Percentiles rank a stretch among this genome's conserved stretches.
These are phyloP conservation scores for Orussus abietinus DNA, from an alignment of 1,140 invertebrate genomes.

Conservation along the genomic window DNA sequence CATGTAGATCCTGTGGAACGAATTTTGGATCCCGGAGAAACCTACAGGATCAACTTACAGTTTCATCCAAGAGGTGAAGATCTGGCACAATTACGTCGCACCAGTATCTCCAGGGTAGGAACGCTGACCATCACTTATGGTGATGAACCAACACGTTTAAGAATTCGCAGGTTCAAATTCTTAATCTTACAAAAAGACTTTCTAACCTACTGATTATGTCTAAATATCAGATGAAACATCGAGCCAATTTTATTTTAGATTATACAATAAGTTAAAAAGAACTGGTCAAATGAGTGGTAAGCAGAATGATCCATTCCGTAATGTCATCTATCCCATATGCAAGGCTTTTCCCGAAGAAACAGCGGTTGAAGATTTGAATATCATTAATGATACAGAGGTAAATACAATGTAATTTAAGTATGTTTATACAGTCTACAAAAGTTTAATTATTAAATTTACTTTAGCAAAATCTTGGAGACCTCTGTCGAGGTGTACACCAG, in stretches of 20 bases:
- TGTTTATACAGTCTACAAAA: too few relatives aligned
- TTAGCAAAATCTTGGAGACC: slow-evolving; percentile 43
- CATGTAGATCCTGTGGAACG: slow-evolving; percentile 42
- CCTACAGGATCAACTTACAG: slow-evolving; percentile 34
- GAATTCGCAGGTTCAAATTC: slow-evolving; percentile 50
- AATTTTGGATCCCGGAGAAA: slow-evolving; percentile 37
- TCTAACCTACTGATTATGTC: slow-evolving; percentile 7
- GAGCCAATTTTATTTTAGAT: slow-evolving; percentile 21
- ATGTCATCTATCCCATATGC: slow-evolving; percentile 40
- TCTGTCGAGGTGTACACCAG: slow-evolving; percentile 42
- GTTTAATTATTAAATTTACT: slow-evolving; percentile 14
- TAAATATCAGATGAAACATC: slow-evolving; percentile 5
- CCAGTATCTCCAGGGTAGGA: slow-evolving; percentile 41
- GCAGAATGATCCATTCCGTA: slow-evolving; percentile 38
- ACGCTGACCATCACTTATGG: slow-evolving; percentile 44
- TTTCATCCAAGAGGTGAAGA: slow-evolving; percentile 46
- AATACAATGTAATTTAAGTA: too few relatives aligned
- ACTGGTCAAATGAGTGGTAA: slow-evolving; percentile 32
- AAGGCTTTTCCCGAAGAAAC: slow-evolving; percentile 41
- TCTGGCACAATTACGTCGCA: slow-evolving; percentile 27
- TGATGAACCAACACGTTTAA: slow-evolving; percentile 47
- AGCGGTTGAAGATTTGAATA: slow-evolving; percentile 32
- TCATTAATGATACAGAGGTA: slow-evolving; percentile 44
- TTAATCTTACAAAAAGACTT: too few relatives aligned
- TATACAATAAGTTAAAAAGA: slow-evolving; percentile 44